Base-by-base conservation (phyloP, 2,888 invertebrate species). In the Coremacera marginata region DNA sequence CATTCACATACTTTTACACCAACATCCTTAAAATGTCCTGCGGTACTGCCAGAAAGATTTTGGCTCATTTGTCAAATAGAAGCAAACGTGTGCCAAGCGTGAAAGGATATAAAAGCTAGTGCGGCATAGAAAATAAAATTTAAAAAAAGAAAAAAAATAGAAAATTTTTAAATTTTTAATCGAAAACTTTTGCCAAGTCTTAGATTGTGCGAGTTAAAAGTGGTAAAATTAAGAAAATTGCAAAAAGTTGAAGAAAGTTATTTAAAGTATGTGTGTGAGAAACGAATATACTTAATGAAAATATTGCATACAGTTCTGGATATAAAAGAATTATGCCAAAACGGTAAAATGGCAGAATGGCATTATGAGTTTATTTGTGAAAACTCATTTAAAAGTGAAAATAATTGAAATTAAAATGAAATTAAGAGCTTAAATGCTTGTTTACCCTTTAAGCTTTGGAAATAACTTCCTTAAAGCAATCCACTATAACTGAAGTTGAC, bases 1-100 rank as follows among this genome's bases (percentile, higher is more conserved):
- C 70, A 22, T 5, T 27, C 65, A 4, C 16, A 65, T 25, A 65
- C 19, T 19, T 7, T 37, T 14, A 25, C 22, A 55, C 31, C 60
- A 75, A 37, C 65, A 60, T 19, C 49, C 27, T 27, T 27, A 62
- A 5, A 49, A 55, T 22, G 68, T 55, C 44, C 68, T 3, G n/a
- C 19, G 22, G 62, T 63, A 51, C 65, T 19, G 14, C 31, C 19
- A 62, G 37, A 16, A 67, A 74, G n/a, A 2, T n/a, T 60, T 62
- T 49, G 34, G 60, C 25, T 57, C 60, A 60, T 75, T 75, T 70
- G 75, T 75, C 70, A 70, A 62, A 75, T 62, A 62, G 60, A 55
- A 67, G 57, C 37, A 55, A n/a, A 8, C 74, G 68, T 68, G 68
- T 44, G 19, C 31, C 49, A 62, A 51, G 44, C 44, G 60, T 49